Evolutionary conservation across 2,113 vertebrate genomes (phyloP).

Genomic region (Ochotona princeps): DNA sequence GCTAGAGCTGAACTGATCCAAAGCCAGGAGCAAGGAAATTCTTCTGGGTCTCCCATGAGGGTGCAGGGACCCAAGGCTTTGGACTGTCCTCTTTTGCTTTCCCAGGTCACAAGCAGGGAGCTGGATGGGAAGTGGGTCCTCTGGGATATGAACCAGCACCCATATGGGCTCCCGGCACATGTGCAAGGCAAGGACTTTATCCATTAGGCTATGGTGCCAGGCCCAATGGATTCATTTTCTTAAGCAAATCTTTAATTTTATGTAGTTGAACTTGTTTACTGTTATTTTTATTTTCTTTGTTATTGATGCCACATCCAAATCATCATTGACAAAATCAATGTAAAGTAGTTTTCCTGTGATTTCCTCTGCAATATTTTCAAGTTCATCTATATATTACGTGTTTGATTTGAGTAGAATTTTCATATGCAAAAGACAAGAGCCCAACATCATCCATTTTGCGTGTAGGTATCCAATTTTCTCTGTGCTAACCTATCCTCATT

Average conservation of each 20-base stretch:
- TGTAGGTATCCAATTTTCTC: neutral
- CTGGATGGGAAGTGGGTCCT: too few species aligned
- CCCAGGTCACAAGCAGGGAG: too few species aligned
- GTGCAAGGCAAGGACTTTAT: neutral
- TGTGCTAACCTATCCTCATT: neutral
- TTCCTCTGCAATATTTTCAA: neutral
- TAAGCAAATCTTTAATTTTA: neutral
- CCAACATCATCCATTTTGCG: neutral
- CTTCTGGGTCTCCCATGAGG: too few species aligned
- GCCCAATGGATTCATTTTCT: too few species aligned
- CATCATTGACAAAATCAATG: neutral
- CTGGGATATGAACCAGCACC: too few species aligned
- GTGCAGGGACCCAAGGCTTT: too few species aligned
- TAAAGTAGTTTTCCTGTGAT: neutral
- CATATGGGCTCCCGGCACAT: too few species aligned
- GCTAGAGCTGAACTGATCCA: too few species aligned
- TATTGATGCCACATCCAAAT: neutral
- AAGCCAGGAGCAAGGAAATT: too few species aligned
- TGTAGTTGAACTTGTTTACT: neutral
- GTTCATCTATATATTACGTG: neutral
- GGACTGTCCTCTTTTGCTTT: too few species aligned
- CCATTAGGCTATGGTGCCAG: too few species aligned
- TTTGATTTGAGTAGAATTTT: neutral
- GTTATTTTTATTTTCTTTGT: neutral
- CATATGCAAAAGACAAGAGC: neutral